Conservation (phyloP, 2,113 vertebrate species). For the Orycteropus afer region DNA sequence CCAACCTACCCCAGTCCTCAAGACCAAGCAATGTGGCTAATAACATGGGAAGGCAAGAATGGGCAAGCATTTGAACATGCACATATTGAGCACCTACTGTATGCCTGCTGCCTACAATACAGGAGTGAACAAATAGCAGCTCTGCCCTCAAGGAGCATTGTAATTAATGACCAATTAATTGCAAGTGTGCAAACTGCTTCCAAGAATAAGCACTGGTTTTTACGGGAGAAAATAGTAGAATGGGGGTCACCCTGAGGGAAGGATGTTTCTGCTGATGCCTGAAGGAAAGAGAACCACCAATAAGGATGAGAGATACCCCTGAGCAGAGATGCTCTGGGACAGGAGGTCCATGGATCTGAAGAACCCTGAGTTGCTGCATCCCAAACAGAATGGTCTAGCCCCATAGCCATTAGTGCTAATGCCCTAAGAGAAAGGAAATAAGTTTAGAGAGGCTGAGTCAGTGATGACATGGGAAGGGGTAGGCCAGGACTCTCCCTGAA, state of each 20-base stretch:
- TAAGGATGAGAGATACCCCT: background rate
- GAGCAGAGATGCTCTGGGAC: background rate
- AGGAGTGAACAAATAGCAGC: accelerated
- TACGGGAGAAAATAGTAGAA: background rate
- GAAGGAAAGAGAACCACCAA: background rate
- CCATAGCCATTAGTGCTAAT: background rate
- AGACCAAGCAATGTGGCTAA: background rate
- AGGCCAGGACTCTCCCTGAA: background rate
- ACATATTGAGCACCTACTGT: accelerated
- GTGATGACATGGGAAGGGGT: background rate
- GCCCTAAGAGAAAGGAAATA: background rate
- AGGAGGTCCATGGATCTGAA: background rate
- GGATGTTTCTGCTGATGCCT: background rate
- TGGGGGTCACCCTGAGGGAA: too few relatives aligned
- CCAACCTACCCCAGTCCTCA: background rate
- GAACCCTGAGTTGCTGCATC: background rate
- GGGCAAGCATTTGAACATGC: background rate
- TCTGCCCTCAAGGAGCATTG: background rate
- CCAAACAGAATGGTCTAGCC: background rate
- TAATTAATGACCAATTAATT: too few relatives aligned
- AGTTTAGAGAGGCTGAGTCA: background rate
- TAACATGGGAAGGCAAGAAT: background rate
- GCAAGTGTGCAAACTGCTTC: background rate
- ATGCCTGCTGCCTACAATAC: background rate
- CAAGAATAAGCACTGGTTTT: too few relatives aligned